These are phyloP conservation scores for Balanococcus diminutus DNA, from an alignment of 2,888 invertebrate species.

Conservation along the genomic window DNA sequence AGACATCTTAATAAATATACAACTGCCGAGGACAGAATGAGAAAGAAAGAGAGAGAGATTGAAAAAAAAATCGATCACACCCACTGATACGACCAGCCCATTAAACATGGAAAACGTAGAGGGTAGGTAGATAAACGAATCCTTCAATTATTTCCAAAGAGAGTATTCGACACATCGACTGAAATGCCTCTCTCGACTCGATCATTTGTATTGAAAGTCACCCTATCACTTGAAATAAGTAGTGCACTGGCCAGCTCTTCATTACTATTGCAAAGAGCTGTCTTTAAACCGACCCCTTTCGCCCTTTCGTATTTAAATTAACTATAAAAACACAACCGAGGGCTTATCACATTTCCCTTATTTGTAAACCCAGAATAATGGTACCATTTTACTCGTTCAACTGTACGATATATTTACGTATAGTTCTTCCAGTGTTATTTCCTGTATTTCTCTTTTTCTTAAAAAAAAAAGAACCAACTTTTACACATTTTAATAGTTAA, in stretches of 20 bases:
- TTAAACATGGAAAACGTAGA: neutral
- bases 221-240: conserved; percentile 36
- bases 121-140: neutral
- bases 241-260: conserved; percentile 35
- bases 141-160: conserved; percentile 33
- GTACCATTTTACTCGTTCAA: neutral
- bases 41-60: too few species aligned
- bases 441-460: neutral
- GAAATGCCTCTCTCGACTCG: neutral
- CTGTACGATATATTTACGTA: neutral
- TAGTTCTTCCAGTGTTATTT: neutral
- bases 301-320: neutral
- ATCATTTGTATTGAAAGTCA: conserved; percentile 8
- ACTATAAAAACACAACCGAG: neutral
- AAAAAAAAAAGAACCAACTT: neutral
- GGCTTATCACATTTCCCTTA: neutral
- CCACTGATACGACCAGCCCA: neutral
- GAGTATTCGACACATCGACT: conserved; percentile 22
- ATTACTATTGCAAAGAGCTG: conserved; percentile 25
- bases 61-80: conserved; percentile 5
- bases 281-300: conserved; percentile 18
- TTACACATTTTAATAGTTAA: neutral
- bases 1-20: neutral
- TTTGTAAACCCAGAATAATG: conserved; percentile 6
- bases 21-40: neutral